phyloP scores from a whole-genome alignment of 2,888 invertebrate species.

The Notodonta ziczac region DNA sequence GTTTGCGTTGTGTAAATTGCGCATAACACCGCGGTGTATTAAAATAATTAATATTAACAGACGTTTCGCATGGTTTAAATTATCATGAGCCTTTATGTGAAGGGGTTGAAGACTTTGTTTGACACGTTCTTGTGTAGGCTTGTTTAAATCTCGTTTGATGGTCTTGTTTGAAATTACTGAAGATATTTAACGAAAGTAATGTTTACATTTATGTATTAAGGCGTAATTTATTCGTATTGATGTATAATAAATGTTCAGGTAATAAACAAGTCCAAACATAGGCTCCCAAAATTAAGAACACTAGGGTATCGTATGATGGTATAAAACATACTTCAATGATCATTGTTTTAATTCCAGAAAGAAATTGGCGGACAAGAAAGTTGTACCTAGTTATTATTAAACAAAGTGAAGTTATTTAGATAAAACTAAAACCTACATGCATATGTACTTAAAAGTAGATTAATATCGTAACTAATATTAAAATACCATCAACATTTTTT shows the following conservation, averaged over 20 bases:
- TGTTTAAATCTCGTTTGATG: background rate
- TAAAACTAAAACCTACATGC: background rate
- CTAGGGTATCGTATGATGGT: too few relatives aligned
- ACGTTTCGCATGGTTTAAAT: constrained; percentile 44
- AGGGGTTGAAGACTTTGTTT: constrained; percentile 9
- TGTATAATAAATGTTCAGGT: too few relatives aligned
- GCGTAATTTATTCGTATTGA: too few relatives aligned
- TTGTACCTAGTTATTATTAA: too few relatives aligned
- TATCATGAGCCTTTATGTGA: constrained; percentile 36
- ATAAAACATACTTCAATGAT: too few relatives aligned
- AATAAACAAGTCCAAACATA: too few relatives aligned
- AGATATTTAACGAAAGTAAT: background rate
- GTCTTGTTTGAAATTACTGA: background rate
- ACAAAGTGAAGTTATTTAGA: too few relatives aligned
- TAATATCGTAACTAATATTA: background rate
- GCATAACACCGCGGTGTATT: constrained; percentile 53
- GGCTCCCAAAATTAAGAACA: too few relatives aligned
- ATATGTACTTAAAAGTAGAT: background rate
- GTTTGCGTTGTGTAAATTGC: constrained; percentile 55
- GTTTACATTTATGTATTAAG: too few relatives aligned
- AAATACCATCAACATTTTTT: constrained; percentile 7
- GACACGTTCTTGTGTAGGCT: constrained; percentile 8
- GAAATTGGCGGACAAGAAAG: too few relatives aligned
- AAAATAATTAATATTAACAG: constrained; percentile 58
- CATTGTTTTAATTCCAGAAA: too few relatives aligned